Conservation (phyloP, 2,797 vertebrate species). For the Leptoclinus maculatus region DNA sequence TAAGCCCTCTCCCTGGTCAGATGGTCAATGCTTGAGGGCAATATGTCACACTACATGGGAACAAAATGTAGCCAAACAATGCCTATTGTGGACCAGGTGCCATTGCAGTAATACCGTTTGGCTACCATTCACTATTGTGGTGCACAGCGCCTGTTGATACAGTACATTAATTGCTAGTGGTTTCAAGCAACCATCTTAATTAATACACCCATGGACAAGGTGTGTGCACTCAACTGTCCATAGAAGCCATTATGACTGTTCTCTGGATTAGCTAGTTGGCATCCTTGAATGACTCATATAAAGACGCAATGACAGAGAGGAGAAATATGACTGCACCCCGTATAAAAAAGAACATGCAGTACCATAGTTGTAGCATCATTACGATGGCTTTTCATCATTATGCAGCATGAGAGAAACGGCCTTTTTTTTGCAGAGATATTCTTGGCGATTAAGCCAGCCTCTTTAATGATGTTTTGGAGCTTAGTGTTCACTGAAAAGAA, state of each 20-base stretch:
- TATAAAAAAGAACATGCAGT: slow-evolving; percentile 60
- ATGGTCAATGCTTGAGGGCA: slow-evolving; percentile 87
- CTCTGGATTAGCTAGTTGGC: slow-evolving; percentile 63
- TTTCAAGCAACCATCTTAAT: slow-evolving; percentile 73
- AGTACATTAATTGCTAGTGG: slow-evolving; percentile 67
- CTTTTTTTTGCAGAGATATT: slow-evolving; percentile 57
- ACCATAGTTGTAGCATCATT: slow-evolving; percentile 67
- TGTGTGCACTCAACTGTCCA: slow-evolving; percentile 61
- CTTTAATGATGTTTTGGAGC: slow-evolving; percentile 82
- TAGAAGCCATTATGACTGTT: slow-evolving; percentile 59
- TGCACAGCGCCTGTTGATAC: slow-evolving; percentile 67
- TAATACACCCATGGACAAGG: slow-evolving; percentile 68
- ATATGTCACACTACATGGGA: slow-evolving; percentile 86
- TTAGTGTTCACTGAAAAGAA: slow-evolving; percentile 75
- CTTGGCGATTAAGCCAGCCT: slow-evolving; percentile 66
- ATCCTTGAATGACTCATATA: slow-evolving; percentile 75
- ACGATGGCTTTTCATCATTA: slow-evolving; percentile 72
- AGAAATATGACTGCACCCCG: slow-evolving; percentile 49
- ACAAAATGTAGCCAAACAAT: slow-evolving; percentile 86
- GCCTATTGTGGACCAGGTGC: slow-evolving; percentile 87
- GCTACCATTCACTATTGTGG: slow-evolving; percentile 80
- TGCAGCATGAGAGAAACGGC: slow-evolving; percentile 62
- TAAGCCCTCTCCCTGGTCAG: slow-evolving; percentile 85
- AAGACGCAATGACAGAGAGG: slow-evolving; percentile 63
- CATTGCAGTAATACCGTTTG: slow-evolving; percentile 79